Base-by-base conservation (phyloP, 2,113 vertebrate genomes). In the Ictalurus punctatus region DNA sequence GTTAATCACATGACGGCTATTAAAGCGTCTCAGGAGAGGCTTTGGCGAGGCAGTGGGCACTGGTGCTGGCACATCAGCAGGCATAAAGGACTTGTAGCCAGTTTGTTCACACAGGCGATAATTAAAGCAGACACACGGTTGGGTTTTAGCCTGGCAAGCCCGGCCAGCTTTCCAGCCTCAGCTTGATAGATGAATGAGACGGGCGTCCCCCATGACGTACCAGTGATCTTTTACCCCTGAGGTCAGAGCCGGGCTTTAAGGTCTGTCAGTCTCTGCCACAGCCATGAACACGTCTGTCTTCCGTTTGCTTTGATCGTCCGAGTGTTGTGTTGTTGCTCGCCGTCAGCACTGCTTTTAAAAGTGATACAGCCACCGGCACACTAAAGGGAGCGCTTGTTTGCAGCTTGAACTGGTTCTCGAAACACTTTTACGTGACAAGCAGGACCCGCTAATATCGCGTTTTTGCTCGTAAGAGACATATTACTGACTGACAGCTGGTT, bases 71-170 rank as follows among this genome's bases (percentile, higher is more conserved):
- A 44, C 25, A 84, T 23, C 48, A 90, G 88, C 86, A 14, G 80
- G 59, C 63, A 86, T 7, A 73, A 85, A 59, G 83, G 65, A 84
- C 86, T 79, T 54, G 37, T 48, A 91, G 69, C 88, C 23, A 83
- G 56, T 69, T 83, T 69, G 80, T 87, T 90, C 59, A 48, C 37
- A 52, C 65, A 44, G 17, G 59, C 81, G 67, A 54, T 92, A 89
- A 91, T 86, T 88, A 88, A 92, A 86, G 87, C 87, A 76, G 86
- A 58, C 80, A 79, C 76, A 59, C 65, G 5, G 78, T 58, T 40
- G 44, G 37, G 19, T 91, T 80, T 86, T 37, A 79, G 69, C 27
- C n/a, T 84, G 69, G 56, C 67, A 14, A 19, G 87, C 25, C 69
- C 80, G 79, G 56, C 67, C 23, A 19, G 87, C 25, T 59, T 59